A percentile compares a stretch with the other conserved stretches of the same genome.
These are phyloP conservation scores for Yponomeuta cagnagella DNA, from an alignment of 2,888 invertebrate species.

Conservation along the genomic window DNA sequence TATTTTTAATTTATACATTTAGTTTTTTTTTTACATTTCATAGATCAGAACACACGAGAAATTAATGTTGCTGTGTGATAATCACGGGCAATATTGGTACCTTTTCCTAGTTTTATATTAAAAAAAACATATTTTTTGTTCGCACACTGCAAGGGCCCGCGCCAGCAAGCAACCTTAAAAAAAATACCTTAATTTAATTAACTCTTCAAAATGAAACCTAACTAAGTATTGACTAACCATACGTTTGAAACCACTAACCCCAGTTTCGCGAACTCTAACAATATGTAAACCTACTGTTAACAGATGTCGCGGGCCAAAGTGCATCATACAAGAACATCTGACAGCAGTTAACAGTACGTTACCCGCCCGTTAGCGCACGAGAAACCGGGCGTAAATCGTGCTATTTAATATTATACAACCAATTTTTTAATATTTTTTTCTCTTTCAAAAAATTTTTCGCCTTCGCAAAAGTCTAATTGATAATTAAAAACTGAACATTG, in stretches of 20 bases:
- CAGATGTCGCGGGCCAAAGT: no score
- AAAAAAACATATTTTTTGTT: slow-evolving; percentile 10
- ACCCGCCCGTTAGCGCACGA: neutral
- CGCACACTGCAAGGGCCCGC: slow-evolving; percentile 26
- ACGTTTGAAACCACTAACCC: neutral
- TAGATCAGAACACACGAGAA: neutral
- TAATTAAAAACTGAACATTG: neutral
- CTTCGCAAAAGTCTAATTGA: neutral
- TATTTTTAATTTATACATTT: slow-evolving; percentile 4
- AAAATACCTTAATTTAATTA: slow-evolving; percentile 46
- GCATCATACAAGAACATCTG: no score
- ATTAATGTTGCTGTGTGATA: neutral
- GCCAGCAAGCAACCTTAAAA: slow-evolving; percentile 50
- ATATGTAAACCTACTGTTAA: no score
- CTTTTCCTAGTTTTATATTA: neutral
- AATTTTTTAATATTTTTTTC: slow-evolving; percentile 31
- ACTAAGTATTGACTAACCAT: slow-evolving; percentile 29
- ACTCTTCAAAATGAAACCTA: slow-evolving; percentile 28
- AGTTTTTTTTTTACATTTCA: slow-evolving; percentile 10
- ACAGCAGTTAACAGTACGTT: no score
- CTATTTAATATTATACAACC: slow-evolving; percentile 51
- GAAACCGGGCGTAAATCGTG: neutral
- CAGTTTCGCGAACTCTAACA: no score
- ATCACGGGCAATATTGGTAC: neutral
- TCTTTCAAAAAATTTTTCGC: neutral